Evolutionary conservation across 2,888 invertebrate species (phyloP).

Genomic region (Pegoplata infirma): DNA sequence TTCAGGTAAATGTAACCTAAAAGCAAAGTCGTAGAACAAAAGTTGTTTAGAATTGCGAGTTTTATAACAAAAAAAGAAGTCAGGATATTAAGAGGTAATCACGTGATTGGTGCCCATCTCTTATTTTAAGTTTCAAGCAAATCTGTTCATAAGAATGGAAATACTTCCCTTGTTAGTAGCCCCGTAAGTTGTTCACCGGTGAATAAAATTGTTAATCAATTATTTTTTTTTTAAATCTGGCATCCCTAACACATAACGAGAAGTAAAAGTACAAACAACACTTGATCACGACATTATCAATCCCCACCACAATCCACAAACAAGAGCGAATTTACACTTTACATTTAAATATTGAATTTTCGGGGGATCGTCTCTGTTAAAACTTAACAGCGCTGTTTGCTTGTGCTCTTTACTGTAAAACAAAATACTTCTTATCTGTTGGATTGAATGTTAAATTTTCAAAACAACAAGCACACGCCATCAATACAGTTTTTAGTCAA

Average conservation of each 20-base stretch:
- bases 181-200: too few species aligned
- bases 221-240: too few species aligned
- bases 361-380: constrained; percentile 57
- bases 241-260: background rate
- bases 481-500: constrained; percentile 63
- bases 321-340: background rate
- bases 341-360: background rate
- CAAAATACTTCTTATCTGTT: constrained; percentile 41
- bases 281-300: constrained; percentile 33
- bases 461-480: background rate
- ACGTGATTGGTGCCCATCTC: too few species aligned
- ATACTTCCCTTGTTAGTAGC: too few species aligned
- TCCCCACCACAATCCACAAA: constrained; percentile 7
- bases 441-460: constrained; percentile 17
- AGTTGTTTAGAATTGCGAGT: too few species aligned
- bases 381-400: constrained; percentile 24
- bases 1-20: too few species aligned
- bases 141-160: too few species aligned
- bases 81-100: too few species aligned
- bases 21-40: too few species aligned
- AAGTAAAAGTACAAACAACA: constrained; percentile 23
- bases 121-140: too few species aligned
- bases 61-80: too few species aligned
- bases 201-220: too few species aligned
- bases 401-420: constrained; percentile 18